Evolutionary conservation across 2,113 vertebrate species (phyloP).

Genomic region (Symphodus melops): DNA sequence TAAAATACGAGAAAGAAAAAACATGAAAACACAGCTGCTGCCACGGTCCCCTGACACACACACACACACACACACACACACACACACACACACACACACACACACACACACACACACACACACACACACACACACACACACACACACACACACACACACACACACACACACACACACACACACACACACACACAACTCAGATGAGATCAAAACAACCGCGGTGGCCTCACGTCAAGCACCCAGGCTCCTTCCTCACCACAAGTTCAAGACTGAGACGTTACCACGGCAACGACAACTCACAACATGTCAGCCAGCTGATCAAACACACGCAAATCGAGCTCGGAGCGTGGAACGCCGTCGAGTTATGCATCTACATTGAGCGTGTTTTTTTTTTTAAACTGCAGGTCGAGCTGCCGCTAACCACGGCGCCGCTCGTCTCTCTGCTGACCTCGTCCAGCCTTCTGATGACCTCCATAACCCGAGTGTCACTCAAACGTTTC

Average conservation of each 20-base stretch:
- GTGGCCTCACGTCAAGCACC: conserved; percentile 23
- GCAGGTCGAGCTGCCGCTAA: too few species aligned
- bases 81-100: conserved; percentile 15
- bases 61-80: conserved; percentile 9
- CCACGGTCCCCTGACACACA: conserved; percentile 34
- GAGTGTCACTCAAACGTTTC: too few species aligned
- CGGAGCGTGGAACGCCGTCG: not conserved
- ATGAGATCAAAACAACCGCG: conserved; percentile 34
- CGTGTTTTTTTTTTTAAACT: too few species aligned
- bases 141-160: conserved; percentile 21
- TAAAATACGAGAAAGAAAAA: conserved; percentile 28
- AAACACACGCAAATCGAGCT: not conserved
- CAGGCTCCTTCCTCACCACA: conserved; percentile 24
- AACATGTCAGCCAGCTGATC: conserved; percentile 4
- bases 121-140: conserved; percentile 29
- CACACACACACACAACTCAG: conserved; percentile 38
- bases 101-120: conserved; percentile 30
- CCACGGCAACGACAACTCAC: conserved; percentile 6
- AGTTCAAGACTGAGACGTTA: not conserved
- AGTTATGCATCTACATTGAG: too few species aligned
- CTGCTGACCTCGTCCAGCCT: too few species aligned
- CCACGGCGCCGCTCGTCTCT: too few species aligned
- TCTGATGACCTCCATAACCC: too few species aligned
- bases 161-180: conserved; percentile 4
- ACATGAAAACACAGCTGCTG: conserved; percentile 55